Evolutionary conservation across 2,113 vertebrate genomes (phyloP).

Genomic region (Furnarius figulus): DNA sequence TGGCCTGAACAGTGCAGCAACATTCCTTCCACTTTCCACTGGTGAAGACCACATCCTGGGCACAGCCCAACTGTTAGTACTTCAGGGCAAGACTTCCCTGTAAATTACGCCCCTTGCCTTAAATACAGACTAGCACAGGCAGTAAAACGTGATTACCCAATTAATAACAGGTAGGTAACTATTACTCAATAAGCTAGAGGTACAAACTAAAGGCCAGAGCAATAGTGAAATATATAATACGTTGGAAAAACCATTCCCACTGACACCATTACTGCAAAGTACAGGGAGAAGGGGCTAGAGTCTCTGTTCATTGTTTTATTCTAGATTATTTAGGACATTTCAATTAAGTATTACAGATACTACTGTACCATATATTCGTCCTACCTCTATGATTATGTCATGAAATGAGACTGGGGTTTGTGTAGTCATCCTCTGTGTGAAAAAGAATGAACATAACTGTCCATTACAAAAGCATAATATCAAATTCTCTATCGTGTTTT

Average conservation of each 20-base stretch:
- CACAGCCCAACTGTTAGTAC: not conserved
- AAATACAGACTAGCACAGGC: not conserved
- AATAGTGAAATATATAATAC: not conserved
- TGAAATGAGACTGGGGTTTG: not conserved
- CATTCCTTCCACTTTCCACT: not conserved
- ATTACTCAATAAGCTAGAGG: not conserved
- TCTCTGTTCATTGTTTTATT: not conserved
- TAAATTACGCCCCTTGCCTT: not conserved
- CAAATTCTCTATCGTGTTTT: not conserved
- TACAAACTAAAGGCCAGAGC: not conserved
- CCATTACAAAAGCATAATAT: not conserved
- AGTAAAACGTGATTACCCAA: not conserved
- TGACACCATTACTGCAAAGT: not conserved
- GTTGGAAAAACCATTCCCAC: not conserved
- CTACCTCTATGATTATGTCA: not conserved
- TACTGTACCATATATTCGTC: not conserved
- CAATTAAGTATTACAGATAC: not conserved
- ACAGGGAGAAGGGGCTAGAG: not conserved
- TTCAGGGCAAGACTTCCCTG: not conserved
- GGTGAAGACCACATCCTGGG: not conserved
- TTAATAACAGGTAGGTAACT: not conserved
- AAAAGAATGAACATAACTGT: accelerated
- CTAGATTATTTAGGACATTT: not conserved
- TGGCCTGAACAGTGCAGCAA: not conserved
- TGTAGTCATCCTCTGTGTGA: not conserved